Percentiles rank a stretch among this genome's conserved stretches.
phyloP scores from a whole-genome alignment of 2,797 vertebrate genomes.

The Chlorospingus semifuscus region DNA sequence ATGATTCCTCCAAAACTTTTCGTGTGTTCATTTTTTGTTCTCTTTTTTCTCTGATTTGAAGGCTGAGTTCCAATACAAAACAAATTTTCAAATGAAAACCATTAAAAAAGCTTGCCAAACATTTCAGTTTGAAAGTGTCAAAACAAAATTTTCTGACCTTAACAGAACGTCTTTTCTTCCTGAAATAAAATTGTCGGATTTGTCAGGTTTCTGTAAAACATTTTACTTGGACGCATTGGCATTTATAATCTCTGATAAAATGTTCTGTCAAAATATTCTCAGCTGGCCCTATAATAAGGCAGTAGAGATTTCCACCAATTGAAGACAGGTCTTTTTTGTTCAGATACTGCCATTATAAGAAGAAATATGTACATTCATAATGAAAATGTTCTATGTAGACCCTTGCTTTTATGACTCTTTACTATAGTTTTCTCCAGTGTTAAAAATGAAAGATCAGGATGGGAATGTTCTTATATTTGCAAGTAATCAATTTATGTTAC shows the following conservation, averaged over 20 bases:
- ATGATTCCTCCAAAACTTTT: not conserved
- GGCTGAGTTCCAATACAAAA: not conserved
- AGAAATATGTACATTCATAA: slow-evolving; percentile 9
- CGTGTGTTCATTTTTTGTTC: not conserved
- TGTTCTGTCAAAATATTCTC: slow-evolving; percentile 61
- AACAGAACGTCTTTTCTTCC: not conserved
- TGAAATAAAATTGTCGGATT: slow-evolving; percentile 7
- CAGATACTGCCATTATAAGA: not conserved
- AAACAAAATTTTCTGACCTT: slow-evolving; percentile 48
- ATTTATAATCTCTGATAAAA: slow-evolving; percentile 50
- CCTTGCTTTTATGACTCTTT: not conserved
- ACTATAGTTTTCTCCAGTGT: not conserved
- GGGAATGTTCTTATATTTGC: not conserved
- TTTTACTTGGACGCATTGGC: not conserved
- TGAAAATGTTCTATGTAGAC: not conserved
- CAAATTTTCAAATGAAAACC: not conserved
- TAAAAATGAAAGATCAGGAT: not conserved
- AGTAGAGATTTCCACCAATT: slow-evolving; percentile 20
- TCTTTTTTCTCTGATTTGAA: not conserved
- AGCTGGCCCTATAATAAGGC: slow-evolving; percentile 30
- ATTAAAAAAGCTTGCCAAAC: slow-evolving; percentile 22
- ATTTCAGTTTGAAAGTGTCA: slow-evolving; percentile 37
- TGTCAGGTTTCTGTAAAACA: slow-evolving; percentile 51
- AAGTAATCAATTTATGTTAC: not conserved
- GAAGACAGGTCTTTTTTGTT: slow-evolving; percentile 22